Evolutionary conservation across 2,888 invertebrate species (phyloP).

Genomic region (Leptura quadrifasciata): DNA sequence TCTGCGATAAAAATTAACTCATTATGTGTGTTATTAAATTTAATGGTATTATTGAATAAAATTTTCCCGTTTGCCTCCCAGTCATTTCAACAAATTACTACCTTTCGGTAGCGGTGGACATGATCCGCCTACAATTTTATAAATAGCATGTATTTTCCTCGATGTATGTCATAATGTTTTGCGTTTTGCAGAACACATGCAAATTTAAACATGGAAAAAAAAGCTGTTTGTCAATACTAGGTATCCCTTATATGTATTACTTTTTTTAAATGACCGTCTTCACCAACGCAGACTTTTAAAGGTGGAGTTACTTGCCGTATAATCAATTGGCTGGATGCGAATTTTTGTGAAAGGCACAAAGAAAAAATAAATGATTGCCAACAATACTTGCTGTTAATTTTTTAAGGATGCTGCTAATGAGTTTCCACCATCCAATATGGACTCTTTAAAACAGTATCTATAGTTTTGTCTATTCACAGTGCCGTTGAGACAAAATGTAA

Average conservation of each 20-base stretch:
- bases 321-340: too few species aligned
- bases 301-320: too few species aligned
- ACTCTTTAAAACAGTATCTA: too few species aligned
- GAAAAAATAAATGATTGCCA: too few species aligned
- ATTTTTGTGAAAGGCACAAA: too few species aligned
- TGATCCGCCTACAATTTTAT: slow-evolving; percentile 57
- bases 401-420: too few species aligned
- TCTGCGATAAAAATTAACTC: slow-evolving; percentile 15
- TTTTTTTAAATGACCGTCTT: not conserved
- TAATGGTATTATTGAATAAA: slow-evolving; percentile 54
- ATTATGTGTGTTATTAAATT: slow-evolving; percentile 29
- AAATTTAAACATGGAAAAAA: slow-evolving; percentile 46
- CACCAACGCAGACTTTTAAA: not conserved
- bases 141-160: slow-evolving; percentile 60
- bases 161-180: slow-evolving; percentile 60
- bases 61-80: slow-evolving; percentile 54
- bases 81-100: slow-evolving; percentile 56
- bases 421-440: too few species aligned
- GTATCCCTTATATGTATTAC: not conserved
- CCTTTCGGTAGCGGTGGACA: slow-evolving; percentile 49
- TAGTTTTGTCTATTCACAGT: too few species aligned
- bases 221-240: slow-evolving; percentile 30
- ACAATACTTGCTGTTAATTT: too few species aligned
- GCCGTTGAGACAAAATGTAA: too few species aligned
- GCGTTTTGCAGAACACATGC: slow-evolving; percentile 50